Percentiles rank a stretch among this genome's conserved stretches.
phyloP scores from a whole-genome alignment of 1,140 invertebrate genomes.

The Drosophila ficusphila region DNA sequence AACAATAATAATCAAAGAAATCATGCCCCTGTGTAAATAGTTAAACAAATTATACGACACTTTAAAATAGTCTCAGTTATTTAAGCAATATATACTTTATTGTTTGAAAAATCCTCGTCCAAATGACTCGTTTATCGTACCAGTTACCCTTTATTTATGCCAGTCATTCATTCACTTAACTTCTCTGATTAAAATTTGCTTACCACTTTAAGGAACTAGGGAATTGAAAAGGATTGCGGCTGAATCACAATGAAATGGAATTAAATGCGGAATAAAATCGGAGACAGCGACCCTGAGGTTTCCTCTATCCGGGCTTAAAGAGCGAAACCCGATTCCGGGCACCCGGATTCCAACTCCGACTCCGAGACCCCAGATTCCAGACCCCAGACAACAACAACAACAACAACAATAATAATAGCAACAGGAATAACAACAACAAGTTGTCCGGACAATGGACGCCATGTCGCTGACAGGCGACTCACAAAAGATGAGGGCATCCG shows the following conservation, averaged over 20 bases:
- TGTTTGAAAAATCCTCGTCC: no score
- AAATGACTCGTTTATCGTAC: no score
- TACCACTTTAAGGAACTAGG: neutral
- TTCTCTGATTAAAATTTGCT: neutral
- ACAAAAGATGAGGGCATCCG: slow-evolving; percentile 38
- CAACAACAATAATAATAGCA: no score
- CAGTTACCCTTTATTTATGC: no score
- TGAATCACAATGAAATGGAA: neutral
- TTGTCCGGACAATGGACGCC: slow-evolving; percentile 39
- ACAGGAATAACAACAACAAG: slow-evolving; percentile 34
- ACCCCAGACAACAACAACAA: no score
- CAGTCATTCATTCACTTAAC: no score
- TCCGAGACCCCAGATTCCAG: neutral
- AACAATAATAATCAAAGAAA: no score
- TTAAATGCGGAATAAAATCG: neutral
- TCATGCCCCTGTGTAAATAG: no score
- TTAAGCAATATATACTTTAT: no score
- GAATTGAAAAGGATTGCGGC: neutral
- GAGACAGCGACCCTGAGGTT: neutral
- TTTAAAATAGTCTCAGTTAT: no score
- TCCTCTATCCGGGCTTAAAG: slow-evolving; percentile 5
- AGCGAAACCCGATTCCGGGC: slow-evolving; percentile 3
- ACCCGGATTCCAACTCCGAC: neutral
- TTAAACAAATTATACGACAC: no score
- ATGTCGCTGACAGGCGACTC: slow-evolving; percentile 33